Base-by-base conservation (phyloP, 2,888 invertebrate species). In the Amphimallon solstitiale region DNA sequence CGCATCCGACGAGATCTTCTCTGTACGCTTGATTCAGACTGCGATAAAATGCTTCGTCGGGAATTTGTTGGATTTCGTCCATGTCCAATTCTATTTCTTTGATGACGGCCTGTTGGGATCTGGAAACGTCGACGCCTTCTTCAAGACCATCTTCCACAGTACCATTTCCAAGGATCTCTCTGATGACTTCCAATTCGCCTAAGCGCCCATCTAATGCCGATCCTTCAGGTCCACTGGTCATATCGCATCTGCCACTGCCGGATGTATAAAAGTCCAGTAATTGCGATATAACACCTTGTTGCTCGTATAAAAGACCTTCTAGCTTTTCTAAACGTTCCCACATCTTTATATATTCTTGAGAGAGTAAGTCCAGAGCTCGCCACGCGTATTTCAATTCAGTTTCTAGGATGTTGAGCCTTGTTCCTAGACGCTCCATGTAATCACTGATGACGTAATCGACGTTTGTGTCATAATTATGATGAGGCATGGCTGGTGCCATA, bases 301-400 rank as follows among this genome's bases (percentile, higher is more conserved):
- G 96, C 78, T 95, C 95, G 80, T 91, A 89, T 2, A 95, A 87
- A 68, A 95, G 86, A 17, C 92, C 89, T 80, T 96, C 95, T 23
- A 96, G 84, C 80, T 95, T 93, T 78, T 96, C 95, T 67, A 96
- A 84, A 46, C 95, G 86, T 77, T 93, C 93, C 95, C 95, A 96
- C 92, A 96, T 96, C 80, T 94, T 92, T 60, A 95, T 92, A 77
- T 95, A 96, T 80, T 96, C 96, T 77, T 93, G 93, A 38, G 94
- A 94, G 34, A 96, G 87, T 60, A 96, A 86, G 79, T 96, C 95
- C 63, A 96, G 85, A 1, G 95, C 95, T 71, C 95, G 87, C 95
- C 95, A 96, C 14, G 96, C 95, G 79, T 94, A 95, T 78, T 94
- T 92, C 51, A 96, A 85, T 82, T 96, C 95, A 1, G 94, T 93